Evolutionary conservation across 2,797 vertebrate genomes (phyloP).

Genomic region (Sternarchorhynchus goeldii): DNA sequence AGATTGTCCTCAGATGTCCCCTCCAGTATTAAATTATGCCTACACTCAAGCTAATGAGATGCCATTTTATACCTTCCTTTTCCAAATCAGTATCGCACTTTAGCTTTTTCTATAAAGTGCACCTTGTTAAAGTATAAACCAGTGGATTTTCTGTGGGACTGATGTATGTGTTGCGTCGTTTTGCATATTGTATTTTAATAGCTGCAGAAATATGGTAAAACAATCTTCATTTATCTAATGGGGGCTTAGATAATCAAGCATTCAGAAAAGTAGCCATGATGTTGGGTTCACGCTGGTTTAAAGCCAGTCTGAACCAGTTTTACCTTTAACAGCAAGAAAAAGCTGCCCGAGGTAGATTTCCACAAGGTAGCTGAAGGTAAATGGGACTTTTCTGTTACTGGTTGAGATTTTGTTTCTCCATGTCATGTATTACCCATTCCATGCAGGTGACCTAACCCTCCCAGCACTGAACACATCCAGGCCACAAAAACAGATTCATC

Average conservation of each 20-base stretch:
- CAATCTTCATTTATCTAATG: no score
- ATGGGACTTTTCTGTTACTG: no score
- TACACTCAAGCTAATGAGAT: not conserved
- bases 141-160: conserved; percentile 29
- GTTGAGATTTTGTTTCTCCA: no score
- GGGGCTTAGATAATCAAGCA: no score
- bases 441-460: not conserved
- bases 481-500: conserved; percentile 53
- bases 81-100: conserved; percentile 68
- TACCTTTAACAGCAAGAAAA: no score
- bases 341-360: no score
- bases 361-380: no score
- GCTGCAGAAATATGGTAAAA: not conserved
- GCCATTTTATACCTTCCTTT: conserved; percentile 25
- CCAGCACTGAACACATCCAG: not conserved
- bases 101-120: conserved; percentile 69
- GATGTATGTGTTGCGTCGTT: not conserved
- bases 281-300: no score
- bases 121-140: conserved; percentile 67
- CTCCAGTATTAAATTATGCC: not conserved
- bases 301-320: no score
- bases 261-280: no score
- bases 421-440: not conserved
- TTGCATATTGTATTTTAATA: not conserved
- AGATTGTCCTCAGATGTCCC: conserved; percentile 35